Base-by-base conservation (phyloP, 2,888 invertebrate genomes). In the Clusia tigrina region DNA sequence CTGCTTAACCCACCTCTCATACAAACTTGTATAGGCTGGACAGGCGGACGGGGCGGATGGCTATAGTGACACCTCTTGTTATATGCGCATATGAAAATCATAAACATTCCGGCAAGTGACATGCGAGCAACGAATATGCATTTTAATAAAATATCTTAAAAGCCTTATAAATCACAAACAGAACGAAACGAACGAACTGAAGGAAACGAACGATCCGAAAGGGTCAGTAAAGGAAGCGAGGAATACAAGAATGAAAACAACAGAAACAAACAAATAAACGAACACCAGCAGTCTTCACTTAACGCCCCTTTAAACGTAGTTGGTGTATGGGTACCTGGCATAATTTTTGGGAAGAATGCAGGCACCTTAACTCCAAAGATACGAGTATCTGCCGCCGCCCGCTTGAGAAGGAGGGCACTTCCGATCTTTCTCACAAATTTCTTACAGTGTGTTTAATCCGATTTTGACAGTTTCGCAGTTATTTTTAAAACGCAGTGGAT, bases 71-170 rank as follows among this genome's bases (percentile, higher is more conserved):
- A 69, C 69, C 67, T 65, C 67, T 69, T 71, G 70, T 67, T 74
- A 75, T 76, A 76, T 74, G 73, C 74, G 74, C 77, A 77, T 82
- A 83, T 83, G 82, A 81, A 82, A 82, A 83, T 83, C 82, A 83
- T 83, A 83, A 83, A 83, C 82, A 77, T 79, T 80, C 74, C 71
- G 65, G 71, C 67, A 74, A 76, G 78, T 81, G 83, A 82, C 83
- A 82, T 74, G 70, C 74, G 78, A 83, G 83, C 83, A 83, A 81
- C 82, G 82, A 83, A 83, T 83, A 82, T 83, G 83, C 83, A 83
- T 83, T 83, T 83, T 83, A 83, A 83, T 83, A 83, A 83, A 83
- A 83, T 83, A 80, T 81, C 76, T 78, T 82, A 82, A 82, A 82
- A 82, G 82, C 81, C 80, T 68, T 77, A 82, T 82, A 83, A 82